Evolutionary conservation across 2,888 invertebrate genomes (phyloP).

Genomic region (Marasmarcha lunaedactyla): DNA sequence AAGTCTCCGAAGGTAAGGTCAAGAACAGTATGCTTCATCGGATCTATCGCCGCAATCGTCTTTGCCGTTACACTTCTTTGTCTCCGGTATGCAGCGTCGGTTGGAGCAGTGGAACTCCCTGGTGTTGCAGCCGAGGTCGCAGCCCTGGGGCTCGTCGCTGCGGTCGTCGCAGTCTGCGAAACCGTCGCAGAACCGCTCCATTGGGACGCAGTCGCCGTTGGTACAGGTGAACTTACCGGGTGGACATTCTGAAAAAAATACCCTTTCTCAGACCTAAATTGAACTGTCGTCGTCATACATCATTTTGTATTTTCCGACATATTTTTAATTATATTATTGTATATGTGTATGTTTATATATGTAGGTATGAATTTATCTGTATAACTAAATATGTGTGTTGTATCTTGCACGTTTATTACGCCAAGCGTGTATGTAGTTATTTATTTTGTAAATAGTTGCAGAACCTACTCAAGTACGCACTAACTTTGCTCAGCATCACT

Average conservation of each 20-base stretch:
- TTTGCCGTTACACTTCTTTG: conserved; percentile 74
- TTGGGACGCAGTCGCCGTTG: conserved; percentile 74
- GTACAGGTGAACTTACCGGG: conserved; percentile 67
- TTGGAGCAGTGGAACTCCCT: conserved; percentile 54
- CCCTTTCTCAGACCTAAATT: no score
- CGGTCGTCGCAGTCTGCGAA: conserved; percentile 74
- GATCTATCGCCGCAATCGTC: conserved; percentile 76
- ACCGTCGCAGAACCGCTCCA: conserved; percentile 77
- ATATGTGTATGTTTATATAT: no score
- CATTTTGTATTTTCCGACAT: no score
- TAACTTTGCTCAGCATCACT: no score
- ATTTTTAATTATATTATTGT: no score
- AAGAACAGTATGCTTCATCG: conserved; percentile 72
- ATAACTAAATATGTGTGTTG: no score
- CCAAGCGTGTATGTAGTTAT: no score
- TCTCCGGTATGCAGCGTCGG: conserved; percentile 73
- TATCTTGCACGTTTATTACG: no score
- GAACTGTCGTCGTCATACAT: no score
- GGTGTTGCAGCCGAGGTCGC: conserved; percentile 64
- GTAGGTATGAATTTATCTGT: no score
- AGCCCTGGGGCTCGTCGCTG: conserved; percentile 76
- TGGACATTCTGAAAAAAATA: conserved; percentile 47
- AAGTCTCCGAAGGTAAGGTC: background rate
- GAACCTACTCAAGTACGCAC: no score
- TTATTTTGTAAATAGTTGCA: no score